Base-by-base conservation (phyloP, 2,888 invertebrate species). In the Eupithecia insigniata region DNA sequence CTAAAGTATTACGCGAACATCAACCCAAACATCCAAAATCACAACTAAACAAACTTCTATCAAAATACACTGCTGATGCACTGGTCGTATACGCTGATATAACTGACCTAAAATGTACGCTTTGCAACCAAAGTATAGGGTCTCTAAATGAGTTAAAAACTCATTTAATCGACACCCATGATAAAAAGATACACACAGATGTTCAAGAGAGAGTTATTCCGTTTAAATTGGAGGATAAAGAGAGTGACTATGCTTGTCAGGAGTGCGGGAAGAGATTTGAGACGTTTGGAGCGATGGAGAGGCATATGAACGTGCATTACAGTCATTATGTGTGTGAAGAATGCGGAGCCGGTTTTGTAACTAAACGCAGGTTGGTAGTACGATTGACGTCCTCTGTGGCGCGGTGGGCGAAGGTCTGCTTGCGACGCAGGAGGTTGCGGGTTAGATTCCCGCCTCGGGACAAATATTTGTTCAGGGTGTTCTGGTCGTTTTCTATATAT, bases 261-360 rank as follows among this genome's bases (percentile, higher is more conserved):
- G 75, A 90, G 0, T 93, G 93, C 10, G 89, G 87, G 0, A 89
- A 89, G 26, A 86, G 78, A 12, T 93, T 90, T 51, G 92, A 92
- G 72, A 92, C 92, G 0, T 93, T 92, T 67, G 92, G 92, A 0
- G 87, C 93, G 0, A 90, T 92, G 1, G 93, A 93, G 39, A 70
- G 91, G 0, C 93, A 93, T 73, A 93, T 93, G 93, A 93, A 93
- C 7, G 86, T 88, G 0, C 93, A 93, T 74, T 93, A 85, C 71
- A 87, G 91, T 34, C 92, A 92, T 26, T 91, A 89, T 30, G 88
- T 92, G 0, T 93, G 92, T 70, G 87, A 87, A 18, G 89, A 89
- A 5, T 93, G 92, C 30, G 93, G 92, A 0, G 65, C 85, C 0
- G 84, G 87, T 0, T 93, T 91, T 39, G 82, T 90, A 0, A 90